A percentile compares a stretch with the other conserved stretches of the same genome.
Evolutionary conservation across 30 jellyfish, hydroid and myxozoan species (phyloP).

Genomic region (Cassiopea andromeda): DNA sequence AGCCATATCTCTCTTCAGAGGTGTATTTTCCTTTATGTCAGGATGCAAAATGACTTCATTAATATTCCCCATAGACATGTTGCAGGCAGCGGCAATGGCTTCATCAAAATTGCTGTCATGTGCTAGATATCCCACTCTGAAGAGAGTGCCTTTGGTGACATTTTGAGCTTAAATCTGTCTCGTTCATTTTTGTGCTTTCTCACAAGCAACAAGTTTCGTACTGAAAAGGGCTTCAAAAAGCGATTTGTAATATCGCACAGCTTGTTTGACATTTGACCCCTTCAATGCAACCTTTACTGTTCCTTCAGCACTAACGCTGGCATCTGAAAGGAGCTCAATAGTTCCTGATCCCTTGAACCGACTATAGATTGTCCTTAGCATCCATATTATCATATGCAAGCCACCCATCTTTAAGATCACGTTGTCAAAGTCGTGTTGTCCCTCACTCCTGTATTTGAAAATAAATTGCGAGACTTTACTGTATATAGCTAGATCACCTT

Average conservation of each 20-base stretch:
- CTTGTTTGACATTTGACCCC: constrained; percentile 49
- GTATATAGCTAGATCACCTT: constrained; percentile 55
- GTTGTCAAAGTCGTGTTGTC: constrained; percentile 12
- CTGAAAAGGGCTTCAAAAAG: constrained; percentile 56
- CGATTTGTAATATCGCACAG: constrained; percentile 23
- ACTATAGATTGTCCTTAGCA: constrained; percentile 42
- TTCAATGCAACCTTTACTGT: constrained; percentile 44
- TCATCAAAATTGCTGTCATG: neutral
- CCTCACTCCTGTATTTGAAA: constrained; percentile 24
- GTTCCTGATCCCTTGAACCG: constrained; percentile 35
- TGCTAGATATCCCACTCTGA: neutral
- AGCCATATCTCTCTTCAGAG: constrained; percentile 41
- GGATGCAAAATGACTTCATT: neutral
- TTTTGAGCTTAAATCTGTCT: neutral
- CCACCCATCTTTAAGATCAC: constrained; percentile 55
- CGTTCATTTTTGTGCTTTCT: neutral
- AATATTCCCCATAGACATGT: neutral
- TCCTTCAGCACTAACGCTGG: constrained; percentile 59
- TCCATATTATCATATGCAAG: constrained; percentile 42
- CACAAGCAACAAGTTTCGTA: constrained; percentile 18
- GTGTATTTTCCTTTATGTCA: constrained; percentile 4
- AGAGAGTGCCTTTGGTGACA: neutral
- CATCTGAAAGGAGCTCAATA: constrained; percentile 9
- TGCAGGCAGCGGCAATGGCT: neutral
- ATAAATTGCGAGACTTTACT: constrained; percentile 26